Evolutionary conservation across 1,140 invertebrate genomes (phyloP).

Genomic region (Lepidurus packardi): DNA sequence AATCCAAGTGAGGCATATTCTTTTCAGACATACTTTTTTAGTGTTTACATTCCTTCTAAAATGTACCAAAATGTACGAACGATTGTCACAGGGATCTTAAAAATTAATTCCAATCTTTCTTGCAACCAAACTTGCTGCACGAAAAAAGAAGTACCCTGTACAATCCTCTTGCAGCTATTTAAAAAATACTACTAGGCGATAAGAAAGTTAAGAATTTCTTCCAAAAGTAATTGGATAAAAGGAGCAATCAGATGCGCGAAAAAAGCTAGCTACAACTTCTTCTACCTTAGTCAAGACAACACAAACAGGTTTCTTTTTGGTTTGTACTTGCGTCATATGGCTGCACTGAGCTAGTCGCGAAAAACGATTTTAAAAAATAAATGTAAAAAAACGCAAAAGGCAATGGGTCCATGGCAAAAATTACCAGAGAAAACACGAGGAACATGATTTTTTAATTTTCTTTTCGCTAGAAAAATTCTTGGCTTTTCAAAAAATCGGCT

Average conservation of each 20-base stretch:
- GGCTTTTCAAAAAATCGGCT: no score
- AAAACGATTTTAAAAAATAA: background rate
- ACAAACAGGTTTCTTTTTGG: background rate
- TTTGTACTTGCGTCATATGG: slow-evolving; percentile 21
- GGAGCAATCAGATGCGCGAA: background rate
- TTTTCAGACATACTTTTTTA: no score
- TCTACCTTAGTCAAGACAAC: background rate
- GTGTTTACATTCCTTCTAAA: no score
- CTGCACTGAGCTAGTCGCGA: background rate
- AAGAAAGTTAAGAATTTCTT: background rate
- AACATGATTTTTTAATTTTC: background rate
- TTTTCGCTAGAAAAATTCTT: background rate
- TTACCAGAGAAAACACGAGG: background rate
- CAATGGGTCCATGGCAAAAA: background rate
- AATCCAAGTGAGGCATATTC: no score
- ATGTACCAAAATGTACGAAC: background rate
- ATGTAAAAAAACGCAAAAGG: background rate
- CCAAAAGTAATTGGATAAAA: background rate
- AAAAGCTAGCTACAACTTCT: background rate
- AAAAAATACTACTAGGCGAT: background rate
- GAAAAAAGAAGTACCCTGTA: background rate
- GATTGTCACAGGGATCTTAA: slow-evolving; percentile 15
- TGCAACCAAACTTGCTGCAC: background rate
- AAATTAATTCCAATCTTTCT: background rate
- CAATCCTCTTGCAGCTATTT: background rate